Conservation (phyloP, 92 coral and sea anemone genomes). For the Plumapathes pennacea region DNA sequence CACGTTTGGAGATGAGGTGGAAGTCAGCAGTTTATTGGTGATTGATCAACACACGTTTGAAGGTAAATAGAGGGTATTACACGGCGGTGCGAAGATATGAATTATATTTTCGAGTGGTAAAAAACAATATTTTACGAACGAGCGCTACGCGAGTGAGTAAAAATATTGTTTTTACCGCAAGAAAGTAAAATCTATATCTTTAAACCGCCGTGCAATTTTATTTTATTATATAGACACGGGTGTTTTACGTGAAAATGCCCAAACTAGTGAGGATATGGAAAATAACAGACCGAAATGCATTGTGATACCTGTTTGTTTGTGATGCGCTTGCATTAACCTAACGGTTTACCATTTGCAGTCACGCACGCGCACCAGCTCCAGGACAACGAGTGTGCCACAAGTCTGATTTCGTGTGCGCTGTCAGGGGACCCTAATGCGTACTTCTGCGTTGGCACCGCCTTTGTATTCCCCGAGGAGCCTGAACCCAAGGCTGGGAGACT, state of each 20-base stretch:
- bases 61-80: too few relatives aligned
- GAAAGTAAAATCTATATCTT: neutral
- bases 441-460: conserved; percentile 96
- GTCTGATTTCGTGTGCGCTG: conserved; percentile 88
- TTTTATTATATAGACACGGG: too few relatives aligned
- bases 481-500: conserved; percentile 94
- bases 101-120: too few relatives aligned
- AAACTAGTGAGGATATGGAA: too few relatives aligned
- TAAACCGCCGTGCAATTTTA: too few relatives aligned
- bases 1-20: conserved; percentile 97
- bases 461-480: conserved; percentile 87
- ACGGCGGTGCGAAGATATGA: too few relatives aligned
- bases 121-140: too few relatives aligned
- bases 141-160: too few relatives aligned
- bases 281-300: neutral
- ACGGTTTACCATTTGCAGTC: conserved; percentile 36
- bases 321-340: neutral
- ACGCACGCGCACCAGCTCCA: conserved; percentile 88
- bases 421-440: conserved; percentile 80
- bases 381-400: conserved; percentile 84
- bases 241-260: too few relatives aligned
- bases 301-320: neutral
- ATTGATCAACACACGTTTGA: conserved; percentile 98
- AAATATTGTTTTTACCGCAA: too few relatives aligned
- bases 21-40: conserved; percentile 79